Percentiles rank a stretch among this genome's conserved stretches.
These are phyloP conservation scores for Microcebus ravelobensis DNA, from an alignment of 2,113 vertebrate species.

Conservation along the genomic window DNA sequence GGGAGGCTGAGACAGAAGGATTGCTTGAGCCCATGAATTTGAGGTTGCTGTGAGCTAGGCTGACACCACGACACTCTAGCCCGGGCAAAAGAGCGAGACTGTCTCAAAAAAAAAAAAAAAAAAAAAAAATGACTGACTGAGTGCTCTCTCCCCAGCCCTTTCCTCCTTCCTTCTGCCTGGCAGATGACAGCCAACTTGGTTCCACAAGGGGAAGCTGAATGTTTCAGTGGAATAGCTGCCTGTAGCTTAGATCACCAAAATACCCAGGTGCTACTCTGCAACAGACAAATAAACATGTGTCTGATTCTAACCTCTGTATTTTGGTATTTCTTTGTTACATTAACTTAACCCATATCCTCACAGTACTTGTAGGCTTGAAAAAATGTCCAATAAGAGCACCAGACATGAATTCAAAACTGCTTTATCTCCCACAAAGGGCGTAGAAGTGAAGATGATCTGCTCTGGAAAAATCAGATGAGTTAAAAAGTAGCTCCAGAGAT, in stretches of 20 bases:
- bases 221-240: fast-evolving
- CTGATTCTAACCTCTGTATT: not conserved
- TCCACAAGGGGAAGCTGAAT: not conserved
- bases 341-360: not conserved
- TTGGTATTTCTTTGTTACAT: not conserved
- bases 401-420: not conserved
- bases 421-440: not conserved
- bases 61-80: too few species aligned
- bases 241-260: not conserved
- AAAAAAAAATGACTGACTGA: too few species aligned
- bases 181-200: not conserved
- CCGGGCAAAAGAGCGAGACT: too few species aligned
- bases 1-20: too few species aligned
- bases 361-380: not conserved
- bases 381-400: not conserved
- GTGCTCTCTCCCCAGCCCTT: not conserved
- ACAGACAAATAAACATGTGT: not conserved
- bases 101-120: too few species aligned
- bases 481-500: not conserved
- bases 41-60: too few species aligned
- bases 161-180: not conserved
- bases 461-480: not conserved
- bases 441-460: not conserved
- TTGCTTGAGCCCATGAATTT: too few species aligned
- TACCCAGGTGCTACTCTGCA: not conserved